These are phyloP conservation scores for Philypnodon macrostomus DNA, from an alignment of 2,797 vertebrate genomes.

Conservation along the genomic window DNA sequence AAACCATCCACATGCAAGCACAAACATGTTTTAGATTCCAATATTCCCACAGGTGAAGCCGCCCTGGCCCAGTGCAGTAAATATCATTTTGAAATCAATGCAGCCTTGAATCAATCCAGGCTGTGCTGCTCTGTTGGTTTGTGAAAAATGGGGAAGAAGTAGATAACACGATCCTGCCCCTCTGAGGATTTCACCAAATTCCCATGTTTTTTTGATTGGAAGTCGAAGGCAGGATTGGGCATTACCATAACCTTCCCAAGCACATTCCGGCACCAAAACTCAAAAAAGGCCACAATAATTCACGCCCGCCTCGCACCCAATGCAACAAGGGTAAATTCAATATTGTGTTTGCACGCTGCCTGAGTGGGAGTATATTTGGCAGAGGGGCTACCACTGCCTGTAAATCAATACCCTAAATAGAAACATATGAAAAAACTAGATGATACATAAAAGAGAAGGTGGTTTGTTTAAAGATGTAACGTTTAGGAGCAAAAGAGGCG, in stretches of 20 bases:
- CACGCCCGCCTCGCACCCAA: conserved; percentile 20
- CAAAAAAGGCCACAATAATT: conserved; percentile 62
- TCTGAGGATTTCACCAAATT: conserved; percentile 57
- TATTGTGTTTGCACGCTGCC: conserved; percentile 66
- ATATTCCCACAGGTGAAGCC: conserved; percentile 50
- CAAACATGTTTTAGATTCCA: conserved; percentile 42
- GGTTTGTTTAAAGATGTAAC: conserved; percentile 46
- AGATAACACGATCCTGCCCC: conserved; percentile 50
- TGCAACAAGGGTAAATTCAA: conserved; percentile 60
- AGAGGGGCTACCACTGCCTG: conserved; percentile 45
- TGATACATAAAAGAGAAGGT: conserved; percentile 67
- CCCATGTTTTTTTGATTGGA: conserved; percentile 36
- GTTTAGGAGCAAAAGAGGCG: conserved; percentile 6
- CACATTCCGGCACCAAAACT: conserved; percentile 63
- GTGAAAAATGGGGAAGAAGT: conserved; percentile 41
- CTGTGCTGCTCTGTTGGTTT: conserved; percentile 18
- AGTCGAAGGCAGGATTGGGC: conserved; percentile 30
- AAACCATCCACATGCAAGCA: conserved; percentile 6
- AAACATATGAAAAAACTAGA: conserved; percentile 68
- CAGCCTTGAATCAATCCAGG: conserved; percentile 35
- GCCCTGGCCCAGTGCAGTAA: conserved; percentile 48
- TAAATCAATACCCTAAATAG: conserved; percentile 76
- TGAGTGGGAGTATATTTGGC: conserved; percentile 48
- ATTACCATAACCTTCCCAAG: conserved; percentile 63
- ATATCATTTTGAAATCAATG: conserved; percentile 62